These are phyloP conservation scores for Gallinago stenura DNA, from an alignment of 2,797 vertebrate species.

Conservation along the genomic window DNA sequence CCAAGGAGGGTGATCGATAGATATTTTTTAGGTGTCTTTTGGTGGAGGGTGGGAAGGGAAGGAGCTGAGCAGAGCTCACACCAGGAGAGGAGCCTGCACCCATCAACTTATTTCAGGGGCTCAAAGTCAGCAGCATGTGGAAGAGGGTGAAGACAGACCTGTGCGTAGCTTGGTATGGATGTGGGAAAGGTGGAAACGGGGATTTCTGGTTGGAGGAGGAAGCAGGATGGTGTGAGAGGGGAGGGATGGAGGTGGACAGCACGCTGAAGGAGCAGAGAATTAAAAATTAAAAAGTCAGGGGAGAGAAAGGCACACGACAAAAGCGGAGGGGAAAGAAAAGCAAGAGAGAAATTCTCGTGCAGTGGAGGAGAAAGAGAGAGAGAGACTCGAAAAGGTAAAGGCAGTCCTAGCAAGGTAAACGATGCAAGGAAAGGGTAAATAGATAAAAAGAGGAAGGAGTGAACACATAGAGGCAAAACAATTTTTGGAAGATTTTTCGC, in stretches of 20 bases:
- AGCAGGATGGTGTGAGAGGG: background rate
- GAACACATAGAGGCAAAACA: background rate
- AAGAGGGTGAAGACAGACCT: background rate
- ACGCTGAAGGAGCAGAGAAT: background rate
- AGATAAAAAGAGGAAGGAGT: background rate
- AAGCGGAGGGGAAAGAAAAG: background rate
- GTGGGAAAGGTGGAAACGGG: background rate
- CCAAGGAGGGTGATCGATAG: background rate
- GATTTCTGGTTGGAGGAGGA: background rate
- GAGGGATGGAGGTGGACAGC: background rate
- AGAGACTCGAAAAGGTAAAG: background rate
- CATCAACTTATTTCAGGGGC: background rate
- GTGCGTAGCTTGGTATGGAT: background rate
- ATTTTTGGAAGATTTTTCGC: background rate
- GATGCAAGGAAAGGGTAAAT: background rate
- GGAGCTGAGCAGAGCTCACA: background rate
- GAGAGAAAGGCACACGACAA: background rate
- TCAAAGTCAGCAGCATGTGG: accelerated
- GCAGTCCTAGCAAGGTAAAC: background rate
- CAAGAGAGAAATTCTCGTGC: background rate
- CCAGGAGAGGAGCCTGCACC: background rate
- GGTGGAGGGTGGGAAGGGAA: background rate
- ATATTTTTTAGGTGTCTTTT: background rate
- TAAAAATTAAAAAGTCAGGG: background rate
- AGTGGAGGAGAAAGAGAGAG: background rate